Evolutionary conservation across 2,888 invertebrate species (phyloP).

Genomic region (Hirtodrosophila duncani): DNA sequence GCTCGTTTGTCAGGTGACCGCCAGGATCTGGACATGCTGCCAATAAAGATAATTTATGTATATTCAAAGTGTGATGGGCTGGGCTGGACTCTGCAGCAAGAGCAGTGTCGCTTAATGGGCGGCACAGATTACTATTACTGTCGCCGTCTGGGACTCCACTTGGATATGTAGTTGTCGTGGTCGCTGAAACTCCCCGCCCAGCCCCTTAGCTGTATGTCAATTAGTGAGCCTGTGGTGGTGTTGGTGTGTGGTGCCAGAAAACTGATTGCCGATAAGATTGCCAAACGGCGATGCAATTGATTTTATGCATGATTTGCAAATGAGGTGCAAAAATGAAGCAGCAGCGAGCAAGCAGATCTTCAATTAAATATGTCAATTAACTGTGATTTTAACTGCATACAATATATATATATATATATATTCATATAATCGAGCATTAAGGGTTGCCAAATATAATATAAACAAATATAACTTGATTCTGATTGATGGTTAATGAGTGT

Average conservation of each 20-base stretch:
- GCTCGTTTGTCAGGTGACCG: constrained; percentile 21
- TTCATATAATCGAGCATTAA: too few species aligned
- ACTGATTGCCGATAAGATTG: constrained; percentile 52
- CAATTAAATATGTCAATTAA: constrained; percentile 6
- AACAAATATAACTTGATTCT: too few species aligned
- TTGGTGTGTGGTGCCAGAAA: constrained; percentile 27
- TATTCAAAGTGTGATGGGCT: constrained; percentile 41
- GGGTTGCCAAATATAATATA: too few species aligned
- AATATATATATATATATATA: too few species aligned
- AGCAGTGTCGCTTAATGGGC: constrained; percentile 35
- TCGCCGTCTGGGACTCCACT: too few species aligned
- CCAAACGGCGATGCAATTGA: constrained; percentile 46
- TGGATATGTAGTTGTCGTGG: constrained; percentile 1
- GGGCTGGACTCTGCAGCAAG: constrained; percentile 2
- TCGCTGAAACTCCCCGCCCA: constrained; percentile 9
- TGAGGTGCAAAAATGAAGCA: neutral
- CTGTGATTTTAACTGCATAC: neutral
- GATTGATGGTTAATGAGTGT: too few species aligned
- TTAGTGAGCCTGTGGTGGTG: constrained; percentile 34
- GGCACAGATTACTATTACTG: constrained; percentile 42
- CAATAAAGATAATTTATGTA: constrained; percentile 71
- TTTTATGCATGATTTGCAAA: constrained; percentile 33
- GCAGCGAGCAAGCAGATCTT: too few species aligned
- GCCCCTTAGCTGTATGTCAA: constrained; percentile 53
- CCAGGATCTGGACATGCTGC: constrained; percentile 30